A percentile compares a stretch with the other conserved stretches of the same genome.
Conservation (phyloP, 2,888 invertebrate genomes). For the Scrobipalpa costella region DNA sequence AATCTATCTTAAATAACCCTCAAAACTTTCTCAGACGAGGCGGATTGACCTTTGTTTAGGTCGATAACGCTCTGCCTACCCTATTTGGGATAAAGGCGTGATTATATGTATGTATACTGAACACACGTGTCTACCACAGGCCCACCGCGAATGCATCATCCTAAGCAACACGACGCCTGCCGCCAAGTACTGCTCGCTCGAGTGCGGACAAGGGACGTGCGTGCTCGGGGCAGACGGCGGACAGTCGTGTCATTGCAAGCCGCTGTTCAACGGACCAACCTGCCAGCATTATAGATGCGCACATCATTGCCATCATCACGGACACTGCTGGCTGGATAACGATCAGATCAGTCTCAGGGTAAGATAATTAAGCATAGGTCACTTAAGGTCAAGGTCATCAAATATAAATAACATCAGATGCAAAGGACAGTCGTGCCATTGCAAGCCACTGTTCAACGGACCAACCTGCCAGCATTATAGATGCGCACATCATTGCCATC, state of each 20-base stretch:
- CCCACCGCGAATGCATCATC: slow-evolving; percentile 7
- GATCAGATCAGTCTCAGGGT: slow-evolving; percentile 29
- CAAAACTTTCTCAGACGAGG: too few species aligned
- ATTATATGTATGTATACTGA: too few species aligned
- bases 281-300: slow-evolving; percentile 87
- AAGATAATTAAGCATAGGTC: not conserved
- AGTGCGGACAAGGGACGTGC: slow-evolving; percentile 61
- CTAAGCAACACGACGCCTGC: not conserved
- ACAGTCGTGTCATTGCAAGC: slow-evolving; percentile 83
- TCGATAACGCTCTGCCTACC: too few species aligned
- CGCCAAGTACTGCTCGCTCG: slow-evolving; percentile 18
- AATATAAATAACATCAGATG: too few species aligned
- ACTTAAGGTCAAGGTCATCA: too few species aligned
- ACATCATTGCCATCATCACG: slow-evolving; percentile 82
- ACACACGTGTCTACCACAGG: not conserved
- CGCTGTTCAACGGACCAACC: slow-evolving; percentile 82
- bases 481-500: slow-evolving; percentile 85
- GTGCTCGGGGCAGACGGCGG: slow-evolving; percentile 80
- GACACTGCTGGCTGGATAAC: slow-evolving; percentile 41
- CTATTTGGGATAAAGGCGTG: too few species aligned
- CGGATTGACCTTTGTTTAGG: too few species aligned
- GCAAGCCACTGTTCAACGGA: slow-evolving; percentile 84
- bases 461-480: slow-evolving; percentile 84
- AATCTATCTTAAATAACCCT: too few species aligned
- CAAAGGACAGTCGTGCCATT: slow-evolving; percentile 83